Base-by-base conservation (phyloP, 2,113 vertebrate genomes). In the Hemicordylus capensis region DNA sequence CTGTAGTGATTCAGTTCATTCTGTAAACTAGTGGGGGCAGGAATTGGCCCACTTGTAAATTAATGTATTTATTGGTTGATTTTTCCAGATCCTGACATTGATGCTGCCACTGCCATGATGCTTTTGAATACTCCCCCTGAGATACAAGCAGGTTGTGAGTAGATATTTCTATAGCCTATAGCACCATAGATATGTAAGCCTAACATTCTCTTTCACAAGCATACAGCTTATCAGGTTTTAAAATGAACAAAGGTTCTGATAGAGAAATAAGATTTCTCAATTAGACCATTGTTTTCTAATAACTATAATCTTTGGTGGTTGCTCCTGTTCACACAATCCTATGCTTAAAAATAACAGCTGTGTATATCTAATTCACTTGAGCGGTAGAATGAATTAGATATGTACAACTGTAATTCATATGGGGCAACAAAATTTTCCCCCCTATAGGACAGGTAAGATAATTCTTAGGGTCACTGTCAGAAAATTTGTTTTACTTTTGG, bases 11-110 rank as follows among this genome's bases (percentile, higher is more conserved):
- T 79, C 90, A 75, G 72, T 93, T 85, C 1, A 87, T 93, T 88
- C 94, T 93, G 10, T 94, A 90, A 91, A 91, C 89, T 87, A 94
- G 85, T 91, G 24, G 34, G 92, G 89, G 85, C 89, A 34, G 85
- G 87, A 83, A 88, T 93, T 34, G 92, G 95, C 94, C 94, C 81
- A 92, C 91, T 95, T 96, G 94, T 96, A 96, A 96, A 95, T 78
- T 97, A 97, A 97, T 95, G 90, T 96, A 95, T 96, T 96, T 97
- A 96, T 97, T 96, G 96, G 95, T 97, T 96, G 96, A 96, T 94
- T 97, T 96, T 97, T 97, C 96, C 96, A 97, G 97, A 97, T 97
- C 96, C 97, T 95, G 97, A 97, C 97, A 96, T 96, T 97, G 97
- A 97, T 93, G 96, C 97, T 93, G 97, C 96, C 94, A 96, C 95